phyloP scores from a whole-genome alignment of 2,113 vertebrate species.

The Grammomys surdaster region DNA sequence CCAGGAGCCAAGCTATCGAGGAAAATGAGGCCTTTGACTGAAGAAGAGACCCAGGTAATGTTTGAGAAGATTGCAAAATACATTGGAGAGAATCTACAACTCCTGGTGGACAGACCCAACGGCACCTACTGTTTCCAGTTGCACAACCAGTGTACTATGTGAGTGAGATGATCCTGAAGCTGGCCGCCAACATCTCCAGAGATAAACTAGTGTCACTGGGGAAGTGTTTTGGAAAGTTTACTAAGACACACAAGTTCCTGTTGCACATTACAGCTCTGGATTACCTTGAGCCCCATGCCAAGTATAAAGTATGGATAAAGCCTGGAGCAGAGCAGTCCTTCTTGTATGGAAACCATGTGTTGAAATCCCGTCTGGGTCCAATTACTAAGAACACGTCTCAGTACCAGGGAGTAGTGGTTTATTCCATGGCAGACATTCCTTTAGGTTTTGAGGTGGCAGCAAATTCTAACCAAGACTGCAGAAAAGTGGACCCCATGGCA shows the following conservation, averaged over 20 bases:
- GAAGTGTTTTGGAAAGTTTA: too few species aligned
- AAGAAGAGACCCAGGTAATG: too few species aligned
- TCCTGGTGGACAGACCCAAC: constrained; percentile 95
- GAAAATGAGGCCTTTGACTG: too few species aligned
- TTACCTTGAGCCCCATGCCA: constrained; percentile 95
- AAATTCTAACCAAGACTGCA: constrained; percentile 96
- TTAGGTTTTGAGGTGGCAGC: constrained; percentile 98
- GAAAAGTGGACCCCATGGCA: constrained; percentile 96
- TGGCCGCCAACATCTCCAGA: too few species aligned
- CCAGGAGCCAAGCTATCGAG: too few species aligned
- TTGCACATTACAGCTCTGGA: constrained; percentile 95
- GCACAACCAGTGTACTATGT: constrained; percentile 95
- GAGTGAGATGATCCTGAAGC: background rate
- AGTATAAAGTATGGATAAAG: constrained; percentile 99
- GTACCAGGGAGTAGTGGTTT: constrained; percentile 98
- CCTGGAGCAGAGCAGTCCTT: constrained; percentile 97
- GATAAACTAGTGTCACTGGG: too few species aligned
- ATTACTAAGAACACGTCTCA: constrained; percentile 96
- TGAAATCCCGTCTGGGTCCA: constrained; percentile 96
- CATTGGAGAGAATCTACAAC: constrained; percentile 93
- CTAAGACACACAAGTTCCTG: constrained; percentile 88
- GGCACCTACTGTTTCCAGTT: constrained; percentile 96
- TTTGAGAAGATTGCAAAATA: too few species aligned
- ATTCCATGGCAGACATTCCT: constrained; percentile 96
- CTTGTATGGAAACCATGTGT: constrained; percentile 96